Evolutionary conservation across 2,113 vertebrate species (phyloP).

Genomic region (Chaenogobius annularis): DNA sequence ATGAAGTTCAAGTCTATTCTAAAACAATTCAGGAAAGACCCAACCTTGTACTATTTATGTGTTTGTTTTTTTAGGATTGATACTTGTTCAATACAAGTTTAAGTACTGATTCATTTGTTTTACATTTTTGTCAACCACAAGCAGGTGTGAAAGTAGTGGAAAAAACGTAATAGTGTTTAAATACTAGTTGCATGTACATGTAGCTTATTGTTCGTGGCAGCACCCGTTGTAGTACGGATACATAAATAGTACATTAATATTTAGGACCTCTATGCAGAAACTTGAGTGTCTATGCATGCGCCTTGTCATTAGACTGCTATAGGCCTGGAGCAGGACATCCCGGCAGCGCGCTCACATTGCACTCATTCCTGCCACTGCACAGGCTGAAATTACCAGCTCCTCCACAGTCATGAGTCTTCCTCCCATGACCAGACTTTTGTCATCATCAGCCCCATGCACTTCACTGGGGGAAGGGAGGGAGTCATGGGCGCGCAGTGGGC

Average conservation of each 20-base stretch:
- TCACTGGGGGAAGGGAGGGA: slow-evolving; percentile 11
- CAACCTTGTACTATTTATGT: too few relatives aligned
- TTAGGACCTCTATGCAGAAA: background rate
- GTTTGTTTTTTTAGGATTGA: too few relatives aligned
- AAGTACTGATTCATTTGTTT: too few relatives aligned
- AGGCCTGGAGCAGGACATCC: slow-evolving; percentile 53
- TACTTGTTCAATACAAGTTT: too few relatives aligned
- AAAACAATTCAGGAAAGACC: too few relatives aligned
- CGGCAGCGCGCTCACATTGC: slow-evolving; percentile 59
- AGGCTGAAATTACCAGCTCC: slow-evolving; percentile 62
- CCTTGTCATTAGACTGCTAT: slow-evolving; percentile 53
- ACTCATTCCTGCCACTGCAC: slow-evolving; percentile 62
- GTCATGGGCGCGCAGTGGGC: slow-evolving; percentile 4
- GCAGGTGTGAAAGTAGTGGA: too few relatives aligned
- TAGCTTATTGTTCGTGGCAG: too few relatives aligned
- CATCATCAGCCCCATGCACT: slow-evolving; percentile 32
- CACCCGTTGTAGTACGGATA: too few relatives aligned
- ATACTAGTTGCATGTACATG: too few relatives aligned
- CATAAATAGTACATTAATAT: background rate
- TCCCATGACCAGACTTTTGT: slow-evolving; percentile 62
- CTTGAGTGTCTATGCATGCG: slow-evolving; percentile 11
- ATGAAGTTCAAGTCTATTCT: too few relatives aligned
- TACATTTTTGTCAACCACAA: too few relatives aligned
- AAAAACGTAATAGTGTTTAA: too few relatives aligned
- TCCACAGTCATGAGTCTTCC: slow-evolving; percentile 59